Base-by-base conservation (phyloP, 2,797 vertebrate species). In the Holocentrus rufus region DNA sequence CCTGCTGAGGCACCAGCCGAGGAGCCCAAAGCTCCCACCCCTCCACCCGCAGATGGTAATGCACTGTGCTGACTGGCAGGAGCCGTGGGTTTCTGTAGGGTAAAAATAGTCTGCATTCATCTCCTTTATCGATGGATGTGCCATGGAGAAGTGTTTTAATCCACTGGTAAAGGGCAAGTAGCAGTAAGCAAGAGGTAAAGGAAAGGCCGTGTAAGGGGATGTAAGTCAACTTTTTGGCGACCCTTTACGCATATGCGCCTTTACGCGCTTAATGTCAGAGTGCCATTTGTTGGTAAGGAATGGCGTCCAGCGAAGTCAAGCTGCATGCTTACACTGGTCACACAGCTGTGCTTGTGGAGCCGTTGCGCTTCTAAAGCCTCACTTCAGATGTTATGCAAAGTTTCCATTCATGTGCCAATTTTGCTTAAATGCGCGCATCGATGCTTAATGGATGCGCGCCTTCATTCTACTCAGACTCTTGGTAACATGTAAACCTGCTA, bases 1-100 rank as follows among this genome's bases (percentile, higher is more conserved):
- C 79, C 90, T 31, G 87, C 87, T 0, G 87, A 83, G 53, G 78
- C 89, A 0, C 27, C 87, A 13, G 83, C 76, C 1, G 82, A 85
- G 83, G 87, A 88, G 74, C 72, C 85, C 67, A 69, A 83, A 60
- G 34, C 85, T 0, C 82, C 86, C n/a, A 72, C 85, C 9, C 83
- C 88, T 47, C 86, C 90, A 64, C 85, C 90, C 46, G 70, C 85
- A 42, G 76, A 85, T 59, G 91, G 91, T 92, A 93, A 90, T 65
- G 74, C 77, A 66, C 31, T 44, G 57, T 50, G 77, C 61, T 49
- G 57, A 20, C 27, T 55, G 63, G 39, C 47, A 18, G 22, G 54
- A 62, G 46, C 62, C 62, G 15, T 1, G 53, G 60, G 1, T 54
- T 36, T 14, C 34, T 20, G 1, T 25, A 14, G 3, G 1, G 50